Conservation (phyloP, 2,888 invertebrate species). For the Nemoura dubitans region DNA sequence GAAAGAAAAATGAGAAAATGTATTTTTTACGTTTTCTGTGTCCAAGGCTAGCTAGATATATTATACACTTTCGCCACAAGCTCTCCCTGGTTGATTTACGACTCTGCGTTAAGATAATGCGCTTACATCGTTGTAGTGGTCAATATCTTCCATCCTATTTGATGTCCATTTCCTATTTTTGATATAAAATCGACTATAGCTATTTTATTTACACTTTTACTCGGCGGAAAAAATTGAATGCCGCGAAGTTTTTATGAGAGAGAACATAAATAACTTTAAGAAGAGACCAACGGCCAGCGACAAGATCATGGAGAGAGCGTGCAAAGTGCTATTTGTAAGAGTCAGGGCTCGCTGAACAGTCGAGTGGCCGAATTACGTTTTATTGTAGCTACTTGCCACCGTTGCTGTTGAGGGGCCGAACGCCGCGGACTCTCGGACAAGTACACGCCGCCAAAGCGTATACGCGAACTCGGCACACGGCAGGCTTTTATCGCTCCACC, state of each 20-base stretch:
- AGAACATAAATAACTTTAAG: not conserved
- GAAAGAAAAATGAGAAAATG: not conserved
- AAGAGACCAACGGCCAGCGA: not conserved
- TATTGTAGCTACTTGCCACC: not conserved
- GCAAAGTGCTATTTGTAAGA: not conserved
- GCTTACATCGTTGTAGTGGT: slow-evolving; percentile 7
- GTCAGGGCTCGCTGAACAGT: not conserved
- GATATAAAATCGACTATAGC: not conserved
- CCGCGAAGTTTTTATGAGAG: not conserved
- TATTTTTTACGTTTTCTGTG: not conserved
- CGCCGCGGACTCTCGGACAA: too few relatives aligned
- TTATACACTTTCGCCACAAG: not conserved
- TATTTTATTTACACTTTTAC: not conserved
- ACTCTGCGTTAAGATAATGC: slow-evolving; percentile 4
- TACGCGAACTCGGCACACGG: too few relatives aligned
- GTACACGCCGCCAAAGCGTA: too few relatives aligned
- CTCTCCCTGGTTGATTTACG: not conserved
- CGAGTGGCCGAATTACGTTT: not conserved
- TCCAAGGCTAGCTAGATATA: not conserved
- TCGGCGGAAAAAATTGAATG: not conserved
- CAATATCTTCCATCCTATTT: not conserved
- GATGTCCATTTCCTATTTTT: not conserved
- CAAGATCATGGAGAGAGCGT: not conserved
- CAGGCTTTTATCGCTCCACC: not conserved
- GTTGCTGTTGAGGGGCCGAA: too few relatives aligned